Base-by-base conservation (phyloP, 2,888 invertebrate species). In the Endomychus coccineus region DNA sequence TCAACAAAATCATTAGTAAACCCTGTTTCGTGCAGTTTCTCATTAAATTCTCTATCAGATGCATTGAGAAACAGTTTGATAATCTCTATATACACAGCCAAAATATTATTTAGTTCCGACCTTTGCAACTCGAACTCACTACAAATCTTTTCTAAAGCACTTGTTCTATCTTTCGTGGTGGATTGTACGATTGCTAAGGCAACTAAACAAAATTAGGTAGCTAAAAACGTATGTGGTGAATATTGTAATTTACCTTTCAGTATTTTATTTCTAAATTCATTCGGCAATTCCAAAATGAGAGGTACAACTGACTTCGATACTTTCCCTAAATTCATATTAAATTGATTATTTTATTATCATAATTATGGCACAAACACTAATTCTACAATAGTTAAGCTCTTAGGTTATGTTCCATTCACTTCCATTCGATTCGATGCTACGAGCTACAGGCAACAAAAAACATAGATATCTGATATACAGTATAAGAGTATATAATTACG, bases 1-100 rank as follows among this genome's bases (percentile, higher is more conserved):
- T 54, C 48, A 3, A 60, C 40, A 44, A 61, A 61, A n/a, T 48
- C 46, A 22, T 42, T 39, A n/a, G 51, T 43, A 43, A 58, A 61
- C 9, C 60, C 60, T 5, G 49, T 39, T 29, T 54, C 51, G 5
- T 40, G 9, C 30, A 62, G 37, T 25, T 41, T 51, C 16, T 43
- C 44, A 22, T 45, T 43, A 40, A 59, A 61, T 37, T 60, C 59
- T 34, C 52, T 52, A 36, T 56, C 52, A 34, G 37, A 49, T 16
- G 28, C 44, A 31, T 46, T 45, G 13, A 54, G 34, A 44, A 56
- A 56, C 2, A 48, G 36, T 30, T 40, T 44, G 13, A 58, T 27
- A 17, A 59, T 45, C 22, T 41, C 40, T 24, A 56, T 46, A 33
- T 55, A 56, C 3, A 50, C 36, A 10, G 54, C 49, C 23, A 59